Evolutionary conservation across 1,140 invertebrate species (phyloP).

Genomic region (Drosophila serrata): DNA sequence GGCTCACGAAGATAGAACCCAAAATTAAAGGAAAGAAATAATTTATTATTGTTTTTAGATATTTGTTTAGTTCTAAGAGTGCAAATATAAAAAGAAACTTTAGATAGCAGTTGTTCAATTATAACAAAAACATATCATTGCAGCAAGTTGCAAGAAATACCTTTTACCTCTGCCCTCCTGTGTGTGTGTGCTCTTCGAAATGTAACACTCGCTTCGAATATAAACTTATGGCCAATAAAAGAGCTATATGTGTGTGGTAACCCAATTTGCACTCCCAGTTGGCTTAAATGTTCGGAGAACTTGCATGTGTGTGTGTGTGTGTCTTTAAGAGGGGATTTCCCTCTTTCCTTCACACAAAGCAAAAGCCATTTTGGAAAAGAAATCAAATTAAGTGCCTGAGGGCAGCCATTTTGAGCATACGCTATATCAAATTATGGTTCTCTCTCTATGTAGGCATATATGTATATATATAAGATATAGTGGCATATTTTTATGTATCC

Average conservation of each 20-base stretch:
- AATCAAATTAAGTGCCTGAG: conserved; percentile 73
- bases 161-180: not conserved
- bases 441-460: not conserved
- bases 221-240: conserved; percentile 25
- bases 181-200: not conserved
- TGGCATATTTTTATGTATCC: conserved; percentile 3
- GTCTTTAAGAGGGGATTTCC: not conserved
- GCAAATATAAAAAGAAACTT: not conserved
- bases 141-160: not conserved
- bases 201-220: conserved; percentile 7
- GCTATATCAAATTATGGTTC: conserved; percentile 65
- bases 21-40: not conserved
- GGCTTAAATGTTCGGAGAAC: no score
- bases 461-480: not conserved
- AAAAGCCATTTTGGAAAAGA: conserved; percentile 70
- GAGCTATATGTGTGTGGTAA: conserved; percentile 19
- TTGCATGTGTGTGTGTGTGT: not conserved
- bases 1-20: no score
- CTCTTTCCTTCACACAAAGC: conserved; percentile 1
- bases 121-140: not conserved
- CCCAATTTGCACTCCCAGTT: conserved; percentile 30
- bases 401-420: conserved; percentile 64
- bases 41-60: no score
- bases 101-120: not conserved
- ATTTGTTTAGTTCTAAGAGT: not conserved